These are phyloP conservation scores for Phengaris alcon DNA, from an alignment of 2,888 invertebrate genomes.

Conservation along the genomic window DNA sequence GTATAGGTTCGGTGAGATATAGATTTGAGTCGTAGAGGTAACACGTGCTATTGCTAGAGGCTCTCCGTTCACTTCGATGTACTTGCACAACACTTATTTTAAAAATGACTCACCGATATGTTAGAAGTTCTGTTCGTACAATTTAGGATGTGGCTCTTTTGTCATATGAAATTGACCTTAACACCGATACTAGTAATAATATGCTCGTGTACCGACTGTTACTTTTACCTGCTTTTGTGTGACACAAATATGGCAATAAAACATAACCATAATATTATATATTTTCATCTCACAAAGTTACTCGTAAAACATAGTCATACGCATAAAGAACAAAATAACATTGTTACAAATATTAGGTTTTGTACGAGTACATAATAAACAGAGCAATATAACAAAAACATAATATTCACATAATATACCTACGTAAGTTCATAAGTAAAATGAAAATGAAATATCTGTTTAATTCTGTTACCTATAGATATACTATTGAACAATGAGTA, in stretches of 20 bases:
- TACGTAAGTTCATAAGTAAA: too few relatives aligned
- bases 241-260: not conserved
- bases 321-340: not conserved
- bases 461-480: too few relatives aligned
- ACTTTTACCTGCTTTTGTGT: not conserved
- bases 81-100: slow-evolving; percentile 45
- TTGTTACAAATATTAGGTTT: not conserved
- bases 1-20: slow-evolving; percentile 57
- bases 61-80: slow-evolving; percentile 74
- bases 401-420: too few relatives aligned
- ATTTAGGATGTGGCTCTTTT: slow-evolving; percentile 3
- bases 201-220: not conserved
- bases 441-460: too few relatives aligned
- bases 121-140: slow-evolving; percentile 16
- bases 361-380: too few relatives aligned
- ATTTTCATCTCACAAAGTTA: not conserved
- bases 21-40: slow-evolving; percentile 52
- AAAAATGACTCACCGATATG: slow-evolving; percentile 30
- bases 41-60: slow-evolving; percentile 60
- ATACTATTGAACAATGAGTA: too few relatives aligned
- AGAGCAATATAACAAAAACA: too few relatives aligned
- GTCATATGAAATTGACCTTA: slow-evolving; percentile 4
- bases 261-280: not conserved
- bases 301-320: not conserved
- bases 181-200: not conserved